Evolutionary conservation across 1,140 invertebrate species (phyloP), one percentile per base, ranked within the genome.

Genomic region (Ditylenchus dipsaci): DNA sequence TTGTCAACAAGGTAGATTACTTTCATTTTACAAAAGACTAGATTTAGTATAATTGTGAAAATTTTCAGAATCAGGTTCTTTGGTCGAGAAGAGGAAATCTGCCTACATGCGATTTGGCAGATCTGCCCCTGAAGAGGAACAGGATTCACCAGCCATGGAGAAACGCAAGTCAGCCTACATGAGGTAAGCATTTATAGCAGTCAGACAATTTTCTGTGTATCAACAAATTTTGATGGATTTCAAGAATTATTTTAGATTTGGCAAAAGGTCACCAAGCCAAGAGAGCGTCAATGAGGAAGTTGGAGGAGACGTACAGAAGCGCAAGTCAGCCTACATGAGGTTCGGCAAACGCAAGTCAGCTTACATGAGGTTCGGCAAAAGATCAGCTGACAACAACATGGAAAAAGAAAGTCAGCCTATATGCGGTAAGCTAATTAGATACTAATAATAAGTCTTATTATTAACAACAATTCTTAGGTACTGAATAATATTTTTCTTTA

Each of bases 61-160:
- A 7, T 7, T 53, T 53, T 53, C 15, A 53, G 49, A 38, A 38
- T 3, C 23, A 21, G 15, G 49, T 17, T 53, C 49, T 19, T 53
- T 53, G 49, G 49, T 69, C 23, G 66, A 58, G 56, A 71, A 71
- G 27, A 49, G 69, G 15, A 71, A 71, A 45, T 71, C 69, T 33
- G 69, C 69, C 19, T 71, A 71, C 57, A 71, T 71, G 69, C 69
- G 69, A 1, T 60, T 71, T 43, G 69, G 69, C 38, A 57, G 68
- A 26, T 27, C 65, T 56, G 65, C n/a, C n/a, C 49, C 49, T 21
- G 49, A 53, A 8, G n/a, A 70, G 15, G 3, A 7, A 21, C 3
- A 53, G 15, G 49, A 53, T 15, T 19, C n/a, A 26, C 26, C 19
- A 15, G 56, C 26, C 11, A 70, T 70, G 68, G 67, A 69, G 43